phyloP scores from a whole-genome alignment of 2,888 invertebrate genomes.

The Leucozona laternaria region DNA sequence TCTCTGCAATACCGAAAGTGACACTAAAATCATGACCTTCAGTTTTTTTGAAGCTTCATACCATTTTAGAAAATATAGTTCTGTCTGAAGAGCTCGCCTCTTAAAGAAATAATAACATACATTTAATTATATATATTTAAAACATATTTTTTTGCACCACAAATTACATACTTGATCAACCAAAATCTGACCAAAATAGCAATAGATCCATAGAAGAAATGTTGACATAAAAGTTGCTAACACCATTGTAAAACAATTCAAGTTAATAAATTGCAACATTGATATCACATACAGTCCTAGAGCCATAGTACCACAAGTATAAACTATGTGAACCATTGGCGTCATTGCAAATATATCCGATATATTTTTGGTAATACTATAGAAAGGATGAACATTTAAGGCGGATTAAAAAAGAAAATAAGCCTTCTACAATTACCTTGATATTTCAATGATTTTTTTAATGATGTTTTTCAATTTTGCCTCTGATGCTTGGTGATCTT shows the following conservation, averaged over 20 bases:
- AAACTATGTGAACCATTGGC: slow-evolving; percentile 28
- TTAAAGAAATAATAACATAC: neutral
- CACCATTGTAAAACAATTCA: slow-evolving; percentile 34
- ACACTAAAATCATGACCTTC: slow-evolving; percentile 43
- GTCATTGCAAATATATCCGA: slow-evolving; percentile 39
- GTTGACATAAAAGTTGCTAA: neutral
- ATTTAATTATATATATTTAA: neutral
- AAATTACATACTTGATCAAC: slow-evolving; percentile 29
- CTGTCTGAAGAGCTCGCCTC: slow-evolving; percentile 25
- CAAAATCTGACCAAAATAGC: slow-evolving; percentile 31
- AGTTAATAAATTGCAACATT: neutral
- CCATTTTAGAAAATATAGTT: slow-evolving; percentile 50
- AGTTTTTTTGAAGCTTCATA: slow-evolving; percentile 35
- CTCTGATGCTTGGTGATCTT: neutral
- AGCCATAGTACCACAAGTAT: slow-evolving; percentile 28
- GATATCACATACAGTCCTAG: slow-evolving; percentile 40
- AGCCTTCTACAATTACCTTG: neutral
- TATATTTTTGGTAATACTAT: slow-evolving; percentile 25
- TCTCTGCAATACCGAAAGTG: slow-evolving; percentile 35
- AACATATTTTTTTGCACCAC: too few relatives aligned
- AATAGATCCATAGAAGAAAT: slow-evolving; percentile 46
- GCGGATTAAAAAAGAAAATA: neutral
- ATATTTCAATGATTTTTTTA: slow-evolving; percentile 26
- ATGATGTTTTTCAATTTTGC: neutral
- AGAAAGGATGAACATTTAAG: neutral